Percentiles rank a stretch among this genome's conserved stretches.
phyloP scores from a whole-genome alignment of 1,140 invertebrate species.

The Drosophila burlai region DNA sequence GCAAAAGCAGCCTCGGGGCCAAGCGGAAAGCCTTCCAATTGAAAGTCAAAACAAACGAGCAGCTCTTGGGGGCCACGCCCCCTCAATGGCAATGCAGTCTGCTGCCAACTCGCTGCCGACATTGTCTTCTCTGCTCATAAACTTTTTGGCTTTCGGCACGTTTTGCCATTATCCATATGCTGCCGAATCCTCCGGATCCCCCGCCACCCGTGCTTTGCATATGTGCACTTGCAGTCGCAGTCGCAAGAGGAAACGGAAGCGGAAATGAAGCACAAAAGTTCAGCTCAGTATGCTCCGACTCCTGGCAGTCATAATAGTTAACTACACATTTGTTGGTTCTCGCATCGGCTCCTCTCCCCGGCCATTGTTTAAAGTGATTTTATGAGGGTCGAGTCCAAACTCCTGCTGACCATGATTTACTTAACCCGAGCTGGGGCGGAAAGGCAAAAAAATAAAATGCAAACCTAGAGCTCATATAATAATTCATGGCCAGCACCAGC shows the following conservation, averaged over 20 bases:
- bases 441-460: conserved; percentile 20
- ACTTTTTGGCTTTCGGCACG: conserved; percentile 61
- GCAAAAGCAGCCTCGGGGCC: conserved; percentile 11
- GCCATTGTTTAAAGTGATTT: conserved; percentile 52
- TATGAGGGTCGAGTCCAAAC: conserved; percentile 28
- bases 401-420: conserved; percentile 56
- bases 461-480: conserved; percentile 43
- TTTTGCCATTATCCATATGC: conserved; percentile 57
- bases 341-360: background rate
- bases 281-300: conserved; percentile 36
- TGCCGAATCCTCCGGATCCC: background rate
- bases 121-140: conserved; percentile 53
- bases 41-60: conserved; percentile 60
- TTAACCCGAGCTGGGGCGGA: conserved; percentile 17
- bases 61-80: conserved; percentile 14
- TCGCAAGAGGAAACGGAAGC: conserved; percentile 42
- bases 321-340: conserved; percentile 51
- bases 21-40: conserved; percentile 43
- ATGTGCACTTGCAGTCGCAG: conserved; percentile 14
- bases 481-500: conserved; percentile 41
- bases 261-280: conserved; percentile 66
- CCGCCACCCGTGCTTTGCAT: conserved; percentile 12
- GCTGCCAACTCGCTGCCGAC: conserved; percentile 4
- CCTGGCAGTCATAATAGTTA: conserved; percentile 50
- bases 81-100: conserved; percentile 15